These are phyloP conservation scores for Lepidurus packardi DNA, from an alignment of 1,140 invertebrate species.

Conservation along the genomic window DNA sequence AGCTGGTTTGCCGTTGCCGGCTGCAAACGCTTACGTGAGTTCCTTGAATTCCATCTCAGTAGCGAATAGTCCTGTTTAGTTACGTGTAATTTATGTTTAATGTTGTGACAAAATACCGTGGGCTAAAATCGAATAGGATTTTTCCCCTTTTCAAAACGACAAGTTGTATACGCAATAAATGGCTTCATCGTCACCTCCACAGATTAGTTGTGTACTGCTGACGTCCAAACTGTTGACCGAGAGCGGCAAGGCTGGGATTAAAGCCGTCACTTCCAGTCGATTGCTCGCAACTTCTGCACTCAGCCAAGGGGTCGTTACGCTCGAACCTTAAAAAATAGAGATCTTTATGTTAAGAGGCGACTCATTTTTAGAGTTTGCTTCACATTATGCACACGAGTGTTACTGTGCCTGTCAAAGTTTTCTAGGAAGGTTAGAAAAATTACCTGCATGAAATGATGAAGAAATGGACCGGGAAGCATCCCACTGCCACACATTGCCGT, in stretches of 20 bases:
- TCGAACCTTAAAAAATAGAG: neutral
- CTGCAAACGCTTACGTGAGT: neutral
- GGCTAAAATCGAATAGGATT: neutral
- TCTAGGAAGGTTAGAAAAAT: neutral
- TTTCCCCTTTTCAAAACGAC: neutral
- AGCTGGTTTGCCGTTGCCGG: neutral
- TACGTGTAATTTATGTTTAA: neutral
- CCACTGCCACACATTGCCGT: conserved; percentile 83
- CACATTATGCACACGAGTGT: neutral
- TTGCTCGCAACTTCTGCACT: conserved; percentile 59
- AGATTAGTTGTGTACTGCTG: conserved; percentile 61
- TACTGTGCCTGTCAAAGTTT: neutral
- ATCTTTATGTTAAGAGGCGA: neutral
- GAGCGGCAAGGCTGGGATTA: conserved; percentile 63
- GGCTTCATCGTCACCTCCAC: conserved; percentile 76
- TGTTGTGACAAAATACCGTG: neutral
- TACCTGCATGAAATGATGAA: neutral
- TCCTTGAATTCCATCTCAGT: neutral
- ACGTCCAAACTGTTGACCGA: conserved; percentile 74
- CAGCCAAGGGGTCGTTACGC: conserved; percentile 50
- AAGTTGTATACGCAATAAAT: conserved; percentile 50
- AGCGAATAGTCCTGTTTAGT: neutral
- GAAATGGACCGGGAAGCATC: conserved; percentile 44
- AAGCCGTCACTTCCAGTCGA: conserved; percentile 62
- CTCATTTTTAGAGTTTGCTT: neutral